Conservation (phyloP, 2,113 vertebrate species). For the Rana temporaria region DNA sequence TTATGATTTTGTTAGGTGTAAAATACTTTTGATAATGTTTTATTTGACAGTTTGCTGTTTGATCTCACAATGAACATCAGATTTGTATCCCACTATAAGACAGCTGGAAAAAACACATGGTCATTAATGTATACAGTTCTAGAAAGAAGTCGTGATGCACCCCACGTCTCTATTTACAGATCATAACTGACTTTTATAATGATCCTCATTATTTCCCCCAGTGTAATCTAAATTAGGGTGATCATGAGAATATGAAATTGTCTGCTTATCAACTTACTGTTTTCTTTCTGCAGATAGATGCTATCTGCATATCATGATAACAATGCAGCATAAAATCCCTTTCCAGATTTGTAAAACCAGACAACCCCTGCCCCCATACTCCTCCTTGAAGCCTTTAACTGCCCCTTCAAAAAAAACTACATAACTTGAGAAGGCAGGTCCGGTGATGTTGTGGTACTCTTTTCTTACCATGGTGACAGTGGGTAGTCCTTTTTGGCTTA, state of each 20-base stretch:
- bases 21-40: conserved; percentile 63
- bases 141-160: conserved; percentile 26
- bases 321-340: no score
- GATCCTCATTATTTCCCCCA: conserved; percentile 11
- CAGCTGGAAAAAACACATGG: conserved; percentile 27
- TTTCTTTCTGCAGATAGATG: not conserved
- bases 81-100: conserved; percentile 34
- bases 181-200: conserved; percentile 16
- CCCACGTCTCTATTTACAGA: conserved; percentile 11
- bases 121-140: conserved; percentile 21
- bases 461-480: no score
- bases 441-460: no score
- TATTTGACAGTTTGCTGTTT: conserved; percentile 59
- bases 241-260: not conserved
- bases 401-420: no score
- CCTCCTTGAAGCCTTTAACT: no score
- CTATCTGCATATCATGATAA: no score
- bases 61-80: conserved; percentile 48
- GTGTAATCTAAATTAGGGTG: not conserved
- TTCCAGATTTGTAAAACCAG: no score
- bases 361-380: no score
- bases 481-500: no score
- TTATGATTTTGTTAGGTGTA: conserved; percentile 66
- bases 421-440: no score
- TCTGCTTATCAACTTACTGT: not conserved